A percentile compares a stretch with the other conserved stretches of the same genome.
Conservation (phyloP, 2,797 vertebrate genomes). For the Agapornis canus region DNA sequence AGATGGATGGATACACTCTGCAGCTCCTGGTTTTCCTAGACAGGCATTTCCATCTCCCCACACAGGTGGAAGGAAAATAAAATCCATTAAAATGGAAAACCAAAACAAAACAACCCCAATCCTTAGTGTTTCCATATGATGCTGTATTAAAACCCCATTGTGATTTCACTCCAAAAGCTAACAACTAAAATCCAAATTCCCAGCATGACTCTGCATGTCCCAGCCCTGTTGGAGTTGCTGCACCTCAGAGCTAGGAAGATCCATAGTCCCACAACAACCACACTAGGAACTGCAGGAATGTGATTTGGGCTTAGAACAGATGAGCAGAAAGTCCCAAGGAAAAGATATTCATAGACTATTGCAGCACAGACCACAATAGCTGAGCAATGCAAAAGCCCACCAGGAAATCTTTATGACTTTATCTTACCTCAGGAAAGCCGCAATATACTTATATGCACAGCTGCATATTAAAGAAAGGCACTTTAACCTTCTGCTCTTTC, state of each 20-base stretch:
- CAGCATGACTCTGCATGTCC: neutral
- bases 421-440: neutral
- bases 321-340: neutral
- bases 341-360: neutral
- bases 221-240: neutral
- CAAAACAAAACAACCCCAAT: neutral
- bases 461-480: neutral
- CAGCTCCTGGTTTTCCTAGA: constrained; percentile 16
- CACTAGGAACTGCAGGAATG: neutral
- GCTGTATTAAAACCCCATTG: neutral
- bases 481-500: constrained; percentile 29
- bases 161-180: neutral
- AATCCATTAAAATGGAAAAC: neutral
- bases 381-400: neutral
- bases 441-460: neutral
- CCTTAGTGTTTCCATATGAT: neutral
- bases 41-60: neutral
- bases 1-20: neutral
- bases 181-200: neutral
- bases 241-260: neutral
- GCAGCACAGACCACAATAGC: neutral
- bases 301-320: neutral
- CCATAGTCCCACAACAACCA: neutral
- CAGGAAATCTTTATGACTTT: constrained; percentile 5
- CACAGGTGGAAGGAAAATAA: neutral